Conservation (phyloP, 1,140 invertebrate species). For the Drosophila cardini region DNA sequence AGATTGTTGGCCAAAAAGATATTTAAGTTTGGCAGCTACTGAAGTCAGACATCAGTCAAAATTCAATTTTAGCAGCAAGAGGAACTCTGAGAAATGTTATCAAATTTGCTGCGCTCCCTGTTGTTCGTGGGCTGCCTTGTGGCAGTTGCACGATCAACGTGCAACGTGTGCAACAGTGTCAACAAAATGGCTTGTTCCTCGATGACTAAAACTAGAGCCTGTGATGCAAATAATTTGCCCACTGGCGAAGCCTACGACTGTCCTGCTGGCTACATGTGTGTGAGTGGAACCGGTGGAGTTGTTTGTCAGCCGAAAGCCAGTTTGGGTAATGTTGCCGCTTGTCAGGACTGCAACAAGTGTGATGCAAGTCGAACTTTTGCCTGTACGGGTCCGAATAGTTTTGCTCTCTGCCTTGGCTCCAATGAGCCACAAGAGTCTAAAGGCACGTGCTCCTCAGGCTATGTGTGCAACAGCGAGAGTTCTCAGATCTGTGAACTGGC, state of each 20-base stretch:
- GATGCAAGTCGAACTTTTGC: slow-evolving; percentile 65
- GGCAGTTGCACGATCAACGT: slow-evolving; percentile 32
- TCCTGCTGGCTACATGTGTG: slow-evolving; percentile 65
- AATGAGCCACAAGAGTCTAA: slow-evolving; percentile 31
- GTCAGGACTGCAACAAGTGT: slow-evolving; percentile 70
- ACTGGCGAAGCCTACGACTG: slow-evolving; percentile 46
- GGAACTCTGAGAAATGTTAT: slow-evolving; percentile 12
- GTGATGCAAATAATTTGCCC: slow-evolving; percentile 52
- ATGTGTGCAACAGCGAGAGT: slow-evolving; percentile 64
- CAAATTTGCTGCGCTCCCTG: slow-evolving; percentile 14
- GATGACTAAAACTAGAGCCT: slow-evolving; percentile 60
- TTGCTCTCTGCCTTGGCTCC: slow-evolving; percentile 70
- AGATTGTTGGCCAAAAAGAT: slow-evolving; percentile 31
- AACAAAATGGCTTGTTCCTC: slow-evolving; percentile 74
- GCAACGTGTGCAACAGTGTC: slow-evolving; percentile 64
- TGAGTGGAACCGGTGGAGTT: slow-evolving; percentile 48
- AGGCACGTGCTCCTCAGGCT: slow-evolving; percentile 58
- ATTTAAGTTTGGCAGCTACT: slow-evolving; percentile 53
- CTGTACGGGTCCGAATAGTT: slow-evolving; percentile 67
- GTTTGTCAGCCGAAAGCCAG: slow-evolving; percentile 45
- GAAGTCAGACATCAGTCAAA: slow-evolving; percentile 33
- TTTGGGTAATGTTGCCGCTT: slow-evolving; percentile 24
- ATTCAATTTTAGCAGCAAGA: neutral
- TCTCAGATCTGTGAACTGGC: slow-evolving; percentile 61
- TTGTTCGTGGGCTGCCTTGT: slow-evolving; percentile 29